Conservation (phyloP, 2,797 vertebrate genomes). For the Pelochelys cantorii region DNA sequence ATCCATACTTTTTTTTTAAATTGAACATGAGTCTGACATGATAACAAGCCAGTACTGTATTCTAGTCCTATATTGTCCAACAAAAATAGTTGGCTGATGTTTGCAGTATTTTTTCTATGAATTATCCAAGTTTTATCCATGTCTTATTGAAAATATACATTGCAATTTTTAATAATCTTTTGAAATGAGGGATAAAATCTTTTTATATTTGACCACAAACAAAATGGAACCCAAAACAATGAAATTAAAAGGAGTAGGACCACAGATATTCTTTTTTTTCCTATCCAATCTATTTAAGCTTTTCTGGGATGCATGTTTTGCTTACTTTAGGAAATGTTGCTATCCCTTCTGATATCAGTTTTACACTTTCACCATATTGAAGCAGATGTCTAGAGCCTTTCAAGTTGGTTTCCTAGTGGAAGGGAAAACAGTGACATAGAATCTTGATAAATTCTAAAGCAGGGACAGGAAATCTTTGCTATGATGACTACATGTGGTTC, state of each 20-base stretch:
- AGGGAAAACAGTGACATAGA: not conserved
- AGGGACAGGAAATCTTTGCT: too few species aligned
- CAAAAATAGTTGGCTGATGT: not conserved
- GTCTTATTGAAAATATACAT: not conserved
- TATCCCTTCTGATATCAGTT: accelerated
- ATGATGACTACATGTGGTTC: too few species aligned
- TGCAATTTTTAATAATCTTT: not conserved
- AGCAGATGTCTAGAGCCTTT: not conserved
- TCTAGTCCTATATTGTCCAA: not conserved
- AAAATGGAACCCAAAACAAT: not conserved
- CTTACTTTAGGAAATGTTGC: not conserved
- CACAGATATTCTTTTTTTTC: too few species aligned
- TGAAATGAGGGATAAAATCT: accelerated
- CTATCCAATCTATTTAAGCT: not conserved
- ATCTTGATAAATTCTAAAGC: accelerated
- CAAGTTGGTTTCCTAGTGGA: not conserved
- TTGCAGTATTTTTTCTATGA: not conserved
- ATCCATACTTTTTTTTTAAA: not conserved
- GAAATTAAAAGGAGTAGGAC: too few species aligned
- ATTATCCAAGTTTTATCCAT: not conserved
- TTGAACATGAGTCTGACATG: not conserved
- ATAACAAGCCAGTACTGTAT: not conserved
- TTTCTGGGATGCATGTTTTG: not conserved
- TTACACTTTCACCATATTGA: not conserved
- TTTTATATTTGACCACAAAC: not conserved